Evolutionary conservation across 1,140 invertebrate genomes (phyloP).

Genomic region (Leptinotarsa texana): DNA sequence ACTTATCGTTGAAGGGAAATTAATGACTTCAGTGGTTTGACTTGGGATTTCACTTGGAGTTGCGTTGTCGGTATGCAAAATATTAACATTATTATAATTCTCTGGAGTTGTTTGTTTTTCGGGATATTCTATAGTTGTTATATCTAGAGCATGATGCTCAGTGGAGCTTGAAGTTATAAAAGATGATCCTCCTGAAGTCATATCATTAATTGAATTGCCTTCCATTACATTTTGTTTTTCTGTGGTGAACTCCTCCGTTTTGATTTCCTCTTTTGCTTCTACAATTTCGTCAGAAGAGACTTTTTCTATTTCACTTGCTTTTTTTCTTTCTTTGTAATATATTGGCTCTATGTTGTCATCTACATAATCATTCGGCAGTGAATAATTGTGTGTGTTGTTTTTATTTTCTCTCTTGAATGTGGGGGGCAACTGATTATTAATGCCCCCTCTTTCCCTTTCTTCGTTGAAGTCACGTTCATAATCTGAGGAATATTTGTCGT

Average conservation of each 20-base stretch:
- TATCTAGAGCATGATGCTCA: too few relatives aligned
- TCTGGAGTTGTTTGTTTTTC: conserved; percentile 11
- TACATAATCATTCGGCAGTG: conserved; percentile 56
- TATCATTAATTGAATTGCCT: not conserved
- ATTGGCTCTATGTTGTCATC: conserved; percentile 63
- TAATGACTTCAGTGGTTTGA: not conserved
- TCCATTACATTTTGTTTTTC: not conserved
- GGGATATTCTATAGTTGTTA: not conserved
- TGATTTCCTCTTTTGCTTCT: not conserved
- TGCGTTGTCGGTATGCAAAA: not conserved
- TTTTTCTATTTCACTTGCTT: not conserved
- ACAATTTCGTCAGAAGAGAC: not conserved
- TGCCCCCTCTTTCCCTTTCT: not conserved
- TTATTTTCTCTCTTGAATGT: conserved; percentile 9
- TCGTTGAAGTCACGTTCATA: not conserved
- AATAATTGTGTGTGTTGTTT: not conserved
- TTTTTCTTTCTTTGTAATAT: conserved; percentile 19
- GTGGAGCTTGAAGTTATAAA: too few relatives aligned
- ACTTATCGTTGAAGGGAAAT: not conserved
- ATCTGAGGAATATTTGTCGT: too few relatives aligned
- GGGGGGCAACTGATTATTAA: not conserved
- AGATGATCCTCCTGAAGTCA: not conserved
- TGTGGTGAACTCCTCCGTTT: not conserved
- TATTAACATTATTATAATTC: too few relatives aligned
- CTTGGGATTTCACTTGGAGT: not conserved